Conservation (phyloP, 2,888 invertebrate genomes). For the Camptogramma bilineatum region DNA sequence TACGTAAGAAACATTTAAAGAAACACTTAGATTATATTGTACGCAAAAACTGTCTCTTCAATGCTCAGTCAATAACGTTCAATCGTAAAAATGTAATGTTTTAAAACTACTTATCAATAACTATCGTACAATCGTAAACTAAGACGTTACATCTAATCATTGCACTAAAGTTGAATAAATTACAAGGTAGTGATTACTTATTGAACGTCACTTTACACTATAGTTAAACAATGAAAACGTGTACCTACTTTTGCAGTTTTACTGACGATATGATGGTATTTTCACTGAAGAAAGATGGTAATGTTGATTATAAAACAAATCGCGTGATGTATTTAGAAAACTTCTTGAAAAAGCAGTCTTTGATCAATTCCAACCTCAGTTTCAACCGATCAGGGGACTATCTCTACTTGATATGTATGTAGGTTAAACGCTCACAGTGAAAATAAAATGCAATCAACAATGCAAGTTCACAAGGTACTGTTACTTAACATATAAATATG, state of each 20-base stretch:
- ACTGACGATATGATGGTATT: constrained; percentile 52
- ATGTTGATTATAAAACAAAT: constrained; percentile 53
- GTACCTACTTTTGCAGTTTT: constrained; percentile 61
- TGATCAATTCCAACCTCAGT: constrained; percentile 80
- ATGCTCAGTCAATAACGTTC: constrained; percentile 77
- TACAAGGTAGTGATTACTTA: constrained; percentile 71
- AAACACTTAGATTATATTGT: constrained; percentile 70
- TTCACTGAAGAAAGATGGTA: constrained; percentile 51
- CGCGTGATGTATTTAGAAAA: constrained; percentile 59
- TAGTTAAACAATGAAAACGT: constrained; percentile 52
- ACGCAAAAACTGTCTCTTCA: constrained; percentile 69
- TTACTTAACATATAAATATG: constrained; percentile 83
- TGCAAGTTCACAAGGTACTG: constrained; percentile 62
- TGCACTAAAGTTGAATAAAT: constrained; percentile 85
- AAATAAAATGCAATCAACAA: constrained; percentile 54
- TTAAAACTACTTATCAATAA: constrained; percentile 69
- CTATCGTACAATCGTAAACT: constrained; percentile 76
- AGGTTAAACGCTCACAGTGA: constrained; percentile 54
- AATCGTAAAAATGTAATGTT: constrained; percentile 74
- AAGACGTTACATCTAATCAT: constrained; percentile 82
- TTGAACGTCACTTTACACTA: constrained; percentile 58
- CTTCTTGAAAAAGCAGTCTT: constrained; percentile 77
- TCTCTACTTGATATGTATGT: constrained; percentile 65
- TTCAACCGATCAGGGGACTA: constrained; percentile 53
- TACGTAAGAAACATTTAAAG: constrained; percentile 62